Evolutionary conservation across 2,888 invertebrate species (phyloP), one percentile per base, ranked within the genome.

Genomic region (Hesperia comma): DNA sequence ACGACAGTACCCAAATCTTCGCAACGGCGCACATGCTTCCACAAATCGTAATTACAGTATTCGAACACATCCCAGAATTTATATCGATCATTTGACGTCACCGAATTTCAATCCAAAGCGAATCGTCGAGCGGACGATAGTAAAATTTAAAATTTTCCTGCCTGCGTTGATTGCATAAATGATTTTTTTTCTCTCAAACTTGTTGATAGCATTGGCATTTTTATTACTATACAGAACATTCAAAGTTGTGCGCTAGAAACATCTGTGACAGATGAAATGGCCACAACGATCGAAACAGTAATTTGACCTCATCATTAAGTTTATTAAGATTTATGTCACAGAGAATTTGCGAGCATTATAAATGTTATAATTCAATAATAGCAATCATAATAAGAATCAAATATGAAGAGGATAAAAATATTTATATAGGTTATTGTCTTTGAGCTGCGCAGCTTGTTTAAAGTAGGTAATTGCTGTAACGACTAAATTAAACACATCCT

Each of bases 171-270:
- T 26, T 2, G 2, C 5, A 26, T 26, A 26, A 26, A 26, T 26
- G 26, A 26, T 26, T 26, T 4, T 26, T 26, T 26, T 26, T 26
- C 26, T 26, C 3, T 26, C 68, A 17, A 68, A 60, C 26, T 72
- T 69, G 63, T 64, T 67, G 69, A 70, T 57, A 68, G 51, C 51
- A 68, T 73, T 56, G 67, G 58, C 33, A 63, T 68, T 68, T 70
- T 63, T 68, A 55, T 54, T 40, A 17, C 17, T 46, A 61, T 61
- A 19, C 32, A 37, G 15, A 61, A 51, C 37, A 19, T 14, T 60
- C 46, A 32, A 26, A 40, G 32, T 14, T n/a, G 15, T 15, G 15
- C 19, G 60, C 53, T 41, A 37, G 17, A 60, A 60, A 60, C 37
- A 66, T 66, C 15, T 58, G 43, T 60, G 53, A 60, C 56, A 66